A percentile compares a stretch with the other conserved stretches of the same genome.
Evolutionary conservation across 2,797 vertebrate genomes (phyloP).

Genomic region (Hyperoplus lanceolatus): DNA sequence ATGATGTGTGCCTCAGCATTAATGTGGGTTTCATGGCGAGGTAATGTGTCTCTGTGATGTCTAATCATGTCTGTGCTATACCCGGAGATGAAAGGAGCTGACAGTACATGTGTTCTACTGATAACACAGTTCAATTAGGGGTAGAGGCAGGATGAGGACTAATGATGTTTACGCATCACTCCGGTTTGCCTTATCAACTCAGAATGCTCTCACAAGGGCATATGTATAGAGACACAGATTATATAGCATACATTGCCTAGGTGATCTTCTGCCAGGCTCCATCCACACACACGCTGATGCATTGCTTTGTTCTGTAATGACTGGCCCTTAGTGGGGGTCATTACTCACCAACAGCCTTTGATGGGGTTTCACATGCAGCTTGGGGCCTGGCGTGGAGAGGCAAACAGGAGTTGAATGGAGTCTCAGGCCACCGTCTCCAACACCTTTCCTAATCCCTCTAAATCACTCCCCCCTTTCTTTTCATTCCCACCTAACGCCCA

Average conservation of each 20-base stretch:
- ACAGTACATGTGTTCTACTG: slow-evolving; percentile 67
- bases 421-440: slow-evolving; percentile 29
- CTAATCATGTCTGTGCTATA: slow-evolving; percentile 72
- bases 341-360: slow-evolving; percentile 59
- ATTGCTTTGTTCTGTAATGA: slow-evolving; percentile 52
- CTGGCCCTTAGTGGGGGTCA: slow-evolving; percentile 38
- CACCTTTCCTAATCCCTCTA: slow-evolving; percentile 64
- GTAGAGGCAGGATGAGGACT: slow-evolving; percentile 56
- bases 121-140: slow-evolving; percentile 75
- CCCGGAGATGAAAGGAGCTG: slow-evolving; percentile 68
- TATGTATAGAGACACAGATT: slow-evolving; percentile 20
- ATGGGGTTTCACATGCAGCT: slow-evolving; percentile 58
- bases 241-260: slow-evolving; percentile 4
- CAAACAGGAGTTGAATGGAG: slow-evolving; percentile 61
- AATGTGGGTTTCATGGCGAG: slow-evolving; percentile 61
- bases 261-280: background rate
- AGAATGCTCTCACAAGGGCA: slow-evolving; percentile 19
- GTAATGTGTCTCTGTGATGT: slow-evolving; percentile 74
- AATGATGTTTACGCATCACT: slow-evolving; percentile 75
- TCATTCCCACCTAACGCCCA: slow-evolving; percentile 26
- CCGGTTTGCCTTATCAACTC: slow-evolving; percentile 30
- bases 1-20: slow-evolving; percentile 65
- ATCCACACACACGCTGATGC: slow-evolving; percentile 14
- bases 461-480: slow-evolving; percentile 45
- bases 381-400: slow-evolving; percentile 55